These are phyloP conservation scores for Mesorhabditis belari DNA, from an alignment of 2,888 invertebrate species.

Conservation along the genomic window DNA sequence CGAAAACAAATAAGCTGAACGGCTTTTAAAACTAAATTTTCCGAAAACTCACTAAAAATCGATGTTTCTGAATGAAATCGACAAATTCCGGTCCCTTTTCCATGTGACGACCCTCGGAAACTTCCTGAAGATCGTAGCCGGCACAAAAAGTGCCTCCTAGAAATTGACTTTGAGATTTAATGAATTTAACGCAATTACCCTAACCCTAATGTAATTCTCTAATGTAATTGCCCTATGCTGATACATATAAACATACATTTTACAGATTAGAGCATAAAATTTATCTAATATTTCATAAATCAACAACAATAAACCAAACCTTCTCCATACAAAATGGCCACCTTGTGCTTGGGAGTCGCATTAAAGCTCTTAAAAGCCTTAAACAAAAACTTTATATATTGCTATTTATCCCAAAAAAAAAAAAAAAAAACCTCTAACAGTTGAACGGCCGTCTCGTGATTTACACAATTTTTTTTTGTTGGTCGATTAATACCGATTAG, in stretches of 20 bases:
- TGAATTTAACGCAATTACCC: no score
- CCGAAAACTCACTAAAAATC: conserved; percentile 20
- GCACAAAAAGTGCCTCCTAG: conserved; percentile 85
- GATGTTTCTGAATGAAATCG: conserved; percentile 24
- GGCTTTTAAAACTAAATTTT: no score
- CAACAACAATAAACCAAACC: conserved; percentile 12
- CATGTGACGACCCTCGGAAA: conserved; percentile 54
- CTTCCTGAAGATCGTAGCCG: conserved; percentile 78
- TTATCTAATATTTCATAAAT: not conserved
- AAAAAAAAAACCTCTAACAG: conserved; percentile 57
- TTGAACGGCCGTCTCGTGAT: conserved; percentile 59
- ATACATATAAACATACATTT: not conserved
- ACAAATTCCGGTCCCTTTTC: conserved; percentile 3
- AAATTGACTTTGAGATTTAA: not conserved
- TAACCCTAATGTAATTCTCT: no score
- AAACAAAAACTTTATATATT: not conserved
- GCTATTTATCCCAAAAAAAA: no score
- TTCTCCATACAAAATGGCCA: conserved; percentile 74
- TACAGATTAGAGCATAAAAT: not conserved
- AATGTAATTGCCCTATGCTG: no score
- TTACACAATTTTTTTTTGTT: conserved; percentile 74
- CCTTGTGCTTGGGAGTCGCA: conserved; percentile 65
- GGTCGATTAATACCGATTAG: conserved; percentile 79
- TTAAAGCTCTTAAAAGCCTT: conserved; percentile 72
- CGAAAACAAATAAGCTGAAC: not conserved